Conservation (phyloP, 2,113 vertebrate species). For the Thinocorus orbignyianus region DNA sequence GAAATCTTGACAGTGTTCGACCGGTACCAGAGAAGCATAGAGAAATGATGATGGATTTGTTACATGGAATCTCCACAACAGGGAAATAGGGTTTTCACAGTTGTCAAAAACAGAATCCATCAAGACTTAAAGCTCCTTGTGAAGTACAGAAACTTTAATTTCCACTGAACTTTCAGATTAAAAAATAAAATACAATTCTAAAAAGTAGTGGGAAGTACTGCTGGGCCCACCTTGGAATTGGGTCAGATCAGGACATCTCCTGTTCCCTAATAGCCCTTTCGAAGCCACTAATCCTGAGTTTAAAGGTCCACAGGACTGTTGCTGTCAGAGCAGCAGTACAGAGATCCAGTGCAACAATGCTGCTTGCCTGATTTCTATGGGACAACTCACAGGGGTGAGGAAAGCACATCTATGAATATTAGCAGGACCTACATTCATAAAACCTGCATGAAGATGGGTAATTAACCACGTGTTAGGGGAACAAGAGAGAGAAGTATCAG, state of each 20-base stretch:
- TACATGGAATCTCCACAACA: slow-evolving; percentile 11
- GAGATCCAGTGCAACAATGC: not conserved
- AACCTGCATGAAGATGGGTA: not conserved
- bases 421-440: not conserved
- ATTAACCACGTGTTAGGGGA: not conserved
- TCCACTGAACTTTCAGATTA: not conserved
- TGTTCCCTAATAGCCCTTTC: not conserved
- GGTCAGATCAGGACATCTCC: not conserved
- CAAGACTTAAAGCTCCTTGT: slow-evolving; percentile 51
- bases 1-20: slow-evolving; percentile 39
- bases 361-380: not conserved
- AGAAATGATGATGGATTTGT: slow-evolving; percentile 70
- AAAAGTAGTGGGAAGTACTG: not conserved
- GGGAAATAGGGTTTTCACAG: slow-evolving; percentile 56
- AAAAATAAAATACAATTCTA: not conserved
- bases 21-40: slow-evolving; percentile 29
- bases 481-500: not conserved
- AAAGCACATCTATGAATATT: not conserved
- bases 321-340: not conserved
- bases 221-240: not conserved
- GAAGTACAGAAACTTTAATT: slow-evolving; percentile 17
- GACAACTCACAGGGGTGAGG: not conserved
- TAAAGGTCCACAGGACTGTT: not conserved
- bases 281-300: not conserved
- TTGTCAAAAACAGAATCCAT: slow-evolving; percentile 62